phyloP scores from a whole-genome alignment of 2,113 vertebrate genomes.

The Aldabrachelys gigantea region DNA sequence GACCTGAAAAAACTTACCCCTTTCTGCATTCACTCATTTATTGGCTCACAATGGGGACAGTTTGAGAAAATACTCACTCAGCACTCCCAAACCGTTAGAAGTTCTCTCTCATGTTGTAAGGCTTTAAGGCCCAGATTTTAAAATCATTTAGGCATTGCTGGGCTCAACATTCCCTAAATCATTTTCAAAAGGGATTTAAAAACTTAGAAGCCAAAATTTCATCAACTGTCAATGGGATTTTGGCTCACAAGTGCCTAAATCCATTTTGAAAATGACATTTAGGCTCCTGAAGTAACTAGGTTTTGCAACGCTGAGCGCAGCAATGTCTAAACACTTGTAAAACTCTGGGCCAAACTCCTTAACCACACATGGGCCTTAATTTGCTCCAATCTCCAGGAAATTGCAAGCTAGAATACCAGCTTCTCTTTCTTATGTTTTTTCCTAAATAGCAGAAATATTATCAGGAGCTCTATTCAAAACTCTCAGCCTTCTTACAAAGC shows the following conservation, averaged over 20 bases:
- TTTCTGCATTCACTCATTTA: not conserved
- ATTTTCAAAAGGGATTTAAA: not conserved
- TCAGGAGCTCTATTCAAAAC: not conserved
- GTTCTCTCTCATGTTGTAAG: fast-evolving
- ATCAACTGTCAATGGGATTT: not conserved
- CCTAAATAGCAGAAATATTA: not conserved
- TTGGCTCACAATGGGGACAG: not conserved
- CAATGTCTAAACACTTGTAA: no score
- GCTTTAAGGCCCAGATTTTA: not conserved
- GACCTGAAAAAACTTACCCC: fast-evolving
- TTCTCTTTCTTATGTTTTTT: not conserved
- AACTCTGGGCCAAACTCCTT: fast-evolving
- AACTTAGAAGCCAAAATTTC: not conserved
- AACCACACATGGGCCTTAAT: fast-evolving
- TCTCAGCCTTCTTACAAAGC: not conserved
- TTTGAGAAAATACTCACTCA: not conserved
- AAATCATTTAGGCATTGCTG: not conserved
- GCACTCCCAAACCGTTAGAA: fast-evolving
- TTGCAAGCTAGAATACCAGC: fast-evolving
- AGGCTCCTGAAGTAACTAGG: not conserved
- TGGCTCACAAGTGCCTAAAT: not conserved
- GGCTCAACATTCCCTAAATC: not conserved
- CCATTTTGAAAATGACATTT: not conserved
- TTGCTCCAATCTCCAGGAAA: fast-evolving
- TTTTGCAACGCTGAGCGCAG: not conserved